Percentiles rank a stretch among this genome's conserved stretches.
phyloP scores from a whole-genome alignment of 2,113 vertebrate genomes.

The Epinephelus lanceolatus region DNA sequence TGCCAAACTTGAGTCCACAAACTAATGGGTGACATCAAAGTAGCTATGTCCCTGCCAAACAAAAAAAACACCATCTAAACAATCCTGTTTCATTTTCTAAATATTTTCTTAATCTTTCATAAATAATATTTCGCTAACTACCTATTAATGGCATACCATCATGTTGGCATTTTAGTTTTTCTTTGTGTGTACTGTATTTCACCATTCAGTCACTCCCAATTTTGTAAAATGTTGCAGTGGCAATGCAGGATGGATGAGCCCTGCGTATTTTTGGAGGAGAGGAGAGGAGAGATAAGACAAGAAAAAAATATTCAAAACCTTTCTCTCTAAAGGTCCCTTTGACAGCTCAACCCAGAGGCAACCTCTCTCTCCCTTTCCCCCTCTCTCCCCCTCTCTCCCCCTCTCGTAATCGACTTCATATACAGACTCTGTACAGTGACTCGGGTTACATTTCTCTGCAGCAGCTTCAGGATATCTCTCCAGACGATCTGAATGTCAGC shows the following conservation, averaged over 20 bases:
- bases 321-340: conserved; percentile 47
- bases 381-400: neutral
- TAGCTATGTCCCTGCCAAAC: no score
- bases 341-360: conserved; percentile 60
- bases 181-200: neutral
- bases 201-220: neutral
- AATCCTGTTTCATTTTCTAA: neutral
- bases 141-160: neutral
- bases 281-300: conserved; percentile 31
- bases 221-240: conserved; percentile 12
- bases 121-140: neutral
- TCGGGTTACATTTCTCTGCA: conserved; percentile 46
- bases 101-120: neutral
- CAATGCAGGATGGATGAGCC: conserved; percentile 7
- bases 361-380: conserved; percentile 12
- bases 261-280: conserved; percentile 28
- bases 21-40: no score
- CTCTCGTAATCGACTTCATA: conserved; percentile 51
- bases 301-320: conserved; percentile 46
- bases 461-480: conserved; percentile 47
- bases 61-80: neutral
- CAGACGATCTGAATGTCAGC: conserved; percentile 50
- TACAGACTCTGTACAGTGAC: conserved; percentile 38
- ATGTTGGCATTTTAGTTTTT: neutral
- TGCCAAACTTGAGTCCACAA: no score